Evolutionary conservation across 2,113 vertebrate species (phyloP).

Genomic region (Corvus cornix): DNA sequence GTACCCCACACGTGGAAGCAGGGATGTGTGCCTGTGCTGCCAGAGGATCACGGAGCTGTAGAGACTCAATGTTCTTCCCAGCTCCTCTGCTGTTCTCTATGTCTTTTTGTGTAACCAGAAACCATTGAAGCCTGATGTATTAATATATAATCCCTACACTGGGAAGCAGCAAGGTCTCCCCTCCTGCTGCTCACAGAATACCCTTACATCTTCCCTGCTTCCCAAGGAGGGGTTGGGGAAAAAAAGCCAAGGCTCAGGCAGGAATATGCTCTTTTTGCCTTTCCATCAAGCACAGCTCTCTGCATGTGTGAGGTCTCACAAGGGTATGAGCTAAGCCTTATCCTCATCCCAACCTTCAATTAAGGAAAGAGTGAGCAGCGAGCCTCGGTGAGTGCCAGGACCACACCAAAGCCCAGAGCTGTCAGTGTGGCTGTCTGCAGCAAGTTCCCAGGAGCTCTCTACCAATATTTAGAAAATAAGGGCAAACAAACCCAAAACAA

Average conservation of each 20-base stretch:
- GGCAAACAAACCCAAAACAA: background rate
- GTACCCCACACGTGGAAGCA: fast-evolving
- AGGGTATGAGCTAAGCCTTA: background rate
- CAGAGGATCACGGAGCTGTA: background rate
- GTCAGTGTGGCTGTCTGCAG: background rate
- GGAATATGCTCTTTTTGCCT: background rate
- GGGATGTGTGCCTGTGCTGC: background rate
- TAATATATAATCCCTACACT: background rate
- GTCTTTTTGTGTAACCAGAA: background rate
- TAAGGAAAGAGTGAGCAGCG: background rate
- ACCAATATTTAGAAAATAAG: background rate
- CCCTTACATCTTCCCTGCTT: slow-evolving; percentile 5
- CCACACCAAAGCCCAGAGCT: background rate
- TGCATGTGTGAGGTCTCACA: background rate
- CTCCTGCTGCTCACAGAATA: background rate
- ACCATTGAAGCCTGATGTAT: background rate
- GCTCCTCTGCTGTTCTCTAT: background rate
- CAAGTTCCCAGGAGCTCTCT: background rate
- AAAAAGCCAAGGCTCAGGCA: background rate
- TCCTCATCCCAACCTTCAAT: slow-evolving; percentile 33
- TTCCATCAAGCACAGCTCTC: background rate
- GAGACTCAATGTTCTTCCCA: background rate
- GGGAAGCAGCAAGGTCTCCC: background rate
- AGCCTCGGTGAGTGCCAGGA: background rate
- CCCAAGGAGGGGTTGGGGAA: background rate